Evolutionary conservation across 2,888 invertebrate genomes (phyloP), one percentile per base, ranked within the genome.

Genomic region (Sicus ferrugineus): DNA sequence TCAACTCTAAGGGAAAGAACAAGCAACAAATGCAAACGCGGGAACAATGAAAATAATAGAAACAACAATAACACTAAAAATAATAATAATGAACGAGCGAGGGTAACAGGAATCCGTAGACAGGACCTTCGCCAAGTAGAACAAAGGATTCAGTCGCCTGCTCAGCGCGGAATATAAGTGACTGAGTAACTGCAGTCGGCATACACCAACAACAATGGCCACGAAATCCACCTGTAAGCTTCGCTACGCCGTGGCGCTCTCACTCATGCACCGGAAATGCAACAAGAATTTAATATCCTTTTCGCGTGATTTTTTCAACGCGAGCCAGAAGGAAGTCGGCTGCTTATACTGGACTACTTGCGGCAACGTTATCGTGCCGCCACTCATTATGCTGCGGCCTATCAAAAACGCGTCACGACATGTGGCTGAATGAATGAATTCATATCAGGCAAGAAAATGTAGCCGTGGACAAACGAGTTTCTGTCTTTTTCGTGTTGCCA

Each of bases 201-300:
- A n/a, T n/a, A 56, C 19, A 30, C 31, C 59, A 59, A 42, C 28
- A 56, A 56, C 30, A 31, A 2, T 3, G 19, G 14, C 26, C 11
- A n/a, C 2, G 1, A 46, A 54, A 65, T 52, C 65, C 65, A 65
- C 65, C 54, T 54, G 46, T 62, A 62, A 48, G n/a, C 62, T n/a
- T 54, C 30, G 56, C 26, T 26, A 30, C 4, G 30, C 46, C 3
- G 52, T 31, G 30, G 19, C 28, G 50, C 42, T n/a, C 26, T 11
- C 16, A 26, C 46, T 42, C 52, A 23, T 30, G 64, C 65, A 56
- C 42, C 58, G 68, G 67, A 72, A 63, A 70, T 70, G 69, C 69
- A 72, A 70, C 70, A 70, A 72, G 69, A 56, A 70, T 69, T 70
- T 70, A 70, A 70, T 72, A 69, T 64, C 59, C 69, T 67, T 69